Base-by-base conservation (phyloP, 2,888 invertebrate genomes). In the Salpingus planirostris region DNA sequence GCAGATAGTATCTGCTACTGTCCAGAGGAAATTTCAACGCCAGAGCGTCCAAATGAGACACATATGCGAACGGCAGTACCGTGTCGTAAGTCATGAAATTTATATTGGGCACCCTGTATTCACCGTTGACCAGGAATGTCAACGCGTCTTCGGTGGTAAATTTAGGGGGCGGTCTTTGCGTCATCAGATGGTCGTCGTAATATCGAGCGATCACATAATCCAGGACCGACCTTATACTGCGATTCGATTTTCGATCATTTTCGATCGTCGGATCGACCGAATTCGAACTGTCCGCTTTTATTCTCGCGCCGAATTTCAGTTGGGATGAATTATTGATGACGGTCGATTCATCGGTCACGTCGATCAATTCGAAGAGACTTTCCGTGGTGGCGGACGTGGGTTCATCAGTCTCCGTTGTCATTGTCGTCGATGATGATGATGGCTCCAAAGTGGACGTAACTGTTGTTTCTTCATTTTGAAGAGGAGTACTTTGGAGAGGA, bases 1-100 rank as follows among this genome's bases (percentile, higher is more conserved):
- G 67, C 23, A 88, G 68, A 54, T 82, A 85, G 57, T 88, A 88
- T 33, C 81, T 74, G 1, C 78, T 74, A 44, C 85, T 86, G 57
- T 89, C 87, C 31, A 89, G 60, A 7, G 88, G 87, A 52, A 88
- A 71, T 42, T 84, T 80, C 29, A 88, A 65, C 2, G 80, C 81
- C 24, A 79, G 70, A 6, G 85, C 76, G 49, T 80, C 76, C 43
- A 88, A 60, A 44, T 77, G 73, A 2, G 80, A 77, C 15, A 86
- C 71, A 55, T 80, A 83, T 18, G 77, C 78, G 59, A 78, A 83
- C 29, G 85, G 86, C 36, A 88, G 64, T 22, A 84, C 74, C 0
- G 85, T 76, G 39, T 86, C 80, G 62, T 86, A 87, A 15, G 76
- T 75, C 69, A 85, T 81, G 54, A 77, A 81, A 38, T 74, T 72